Percentiles rank a stretch among this genome's conserved stretches.
phyloP scores from a whole-genome alignment of 2,113 vertebrate species.

The Lepus europaeus region DNA sequence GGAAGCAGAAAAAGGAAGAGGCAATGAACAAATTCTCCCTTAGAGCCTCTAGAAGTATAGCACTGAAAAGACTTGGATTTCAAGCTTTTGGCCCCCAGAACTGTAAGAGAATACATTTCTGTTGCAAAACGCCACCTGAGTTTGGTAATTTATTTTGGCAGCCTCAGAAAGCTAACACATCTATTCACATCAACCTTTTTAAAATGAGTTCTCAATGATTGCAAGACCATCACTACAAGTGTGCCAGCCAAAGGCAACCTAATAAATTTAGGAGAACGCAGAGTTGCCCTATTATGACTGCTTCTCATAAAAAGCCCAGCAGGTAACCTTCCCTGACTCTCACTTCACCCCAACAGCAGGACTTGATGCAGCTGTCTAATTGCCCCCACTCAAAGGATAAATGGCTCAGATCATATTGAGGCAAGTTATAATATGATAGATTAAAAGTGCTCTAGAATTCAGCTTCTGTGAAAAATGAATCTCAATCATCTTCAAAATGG shows the following conservation, averaged over 20 bases:
- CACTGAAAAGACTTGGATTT: not conserved
- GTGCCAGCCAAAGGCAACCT: not conserved
- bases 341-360: not conserved
- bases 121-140: not conserved
- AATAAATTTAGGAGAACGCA: not conserved
- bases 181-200: not conserved
- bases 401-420: not conserved
- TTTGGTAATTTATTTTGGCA: not conserved
- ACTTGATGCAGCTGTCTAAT: not conserved
- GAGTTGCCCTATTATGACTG: not conserved
- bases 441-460: constrained; percentile 12
- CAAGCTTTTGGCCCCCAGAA: not conserved
- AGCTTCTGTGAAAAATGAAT: constrained; percentile 14
- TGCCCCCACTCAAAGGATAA: constrained; percentile 2
- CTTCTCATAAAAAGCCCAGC: not conserved
- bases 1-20: not conserved
- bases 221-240: not conserved
- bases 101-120: not conserved
- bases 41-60: not conserved
- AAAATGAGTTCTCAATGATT: not conserved
- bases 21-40: not conserved
- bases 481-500: not conserved
- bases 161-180: not conserved
- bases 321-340: not conserved
- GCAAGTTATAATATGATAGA: constrained; percentile 1